These are phyloP conservation scores for Bettongia penicillata DNA, from an alignment of 2,113 vertebrate species.

Conservation along the genomic window DNA sequence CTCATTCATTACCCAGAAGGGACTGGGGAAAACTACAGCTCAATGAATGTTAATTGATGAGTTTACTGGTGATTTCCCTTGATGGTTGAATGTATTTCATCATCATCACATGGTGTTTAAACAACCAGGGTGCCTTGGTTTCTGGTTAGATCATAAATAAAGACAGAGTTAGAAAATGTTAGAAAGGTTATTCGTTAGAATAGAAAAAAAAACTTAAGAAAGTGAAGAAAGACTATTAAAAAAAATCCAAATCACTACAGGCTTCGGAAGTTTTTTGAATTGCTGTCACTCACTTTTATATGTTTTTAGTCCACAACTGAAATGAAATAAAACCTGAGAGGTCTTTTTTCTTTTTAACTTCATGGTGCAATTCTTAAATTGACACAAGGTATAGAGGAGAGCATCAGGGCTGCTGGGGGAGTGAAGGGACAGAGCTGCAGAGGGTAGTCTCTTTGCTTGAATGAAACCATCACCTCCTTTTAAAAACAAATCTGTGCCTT, in stretches of 20 bases:
- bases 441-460: neutral
- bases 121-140: neutral
- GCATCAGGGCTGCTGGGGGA: neutral
- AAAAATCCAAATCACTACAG: neutral
- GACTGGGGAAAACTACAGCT: conserved; percentile 1
- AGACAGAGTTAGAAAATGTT: conserved; percentile 28
- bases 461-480: neutral
- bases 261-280: neutral
- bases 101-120: conserved; percentile 4
- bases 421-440: neutral
- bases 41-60: conserved; percentile 22
- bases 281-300: conserved; percentile 12
- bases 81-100: neutral
- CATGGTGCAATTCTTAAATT: neutral
- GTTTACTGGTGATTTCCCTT: conserved; percentile 7
- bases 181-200: conserved; percentile 38
- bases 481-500: neutral
- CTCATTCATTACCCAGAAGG: neutral
- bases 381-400: neutral
- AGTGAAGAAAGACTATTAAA: conserved; percentile 39
- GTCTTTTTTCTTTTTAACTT: neutral
- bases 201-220: conserved; percentile 42
- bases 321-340: neutral
- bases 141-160: conserved; percentile 42
- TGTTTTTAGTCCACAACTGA: neutral